A percentile compares a stretch with the other conserved stretches of the same genome.
phyloP scores from a whole-genome alignment of 2,113 vertebrate species.

The Ibidorhyncha struthersii region DNA sequence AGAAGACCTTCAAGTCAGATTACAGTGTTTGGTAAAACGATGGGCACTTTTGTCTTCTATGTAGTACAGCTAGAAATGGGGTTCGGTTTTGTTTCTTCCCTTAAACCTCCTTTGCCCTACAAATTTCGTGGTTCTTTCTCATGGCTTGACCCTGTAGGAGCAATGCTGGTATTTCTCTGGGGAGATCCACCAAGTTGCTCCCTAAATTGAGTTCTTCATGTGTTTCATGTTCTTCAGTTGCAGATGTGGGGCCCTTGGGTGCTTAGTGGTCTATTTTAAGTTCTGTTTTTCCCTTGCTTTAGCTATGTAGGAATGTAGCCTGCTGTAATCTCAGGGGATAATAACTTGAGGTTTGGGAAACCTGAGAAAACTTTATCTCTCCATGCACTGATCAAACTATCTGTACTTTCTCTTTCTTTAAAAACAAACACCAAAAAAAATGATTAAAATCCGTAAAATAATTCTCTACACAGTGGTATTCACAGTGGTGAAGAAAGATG shows the following conservation, averaged over 20 bases:
- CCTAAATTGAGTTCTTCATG: background rate
- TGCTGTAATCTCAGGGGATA: background rate
- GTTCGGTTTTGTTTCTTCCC: background rate
- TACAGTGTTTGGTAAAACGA: background rate
- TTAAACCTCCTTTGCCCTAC: background rate
- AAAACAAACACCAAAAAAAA: background rate
- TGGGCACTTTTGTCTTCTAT: background rate
- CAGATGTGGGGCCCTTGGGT: background rate
- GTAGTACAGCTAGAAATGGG: background rate
- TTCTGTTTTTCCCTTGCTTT: background rate
- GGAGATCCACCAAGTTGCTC: background rate
- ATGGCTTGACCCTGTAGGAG: background rate
- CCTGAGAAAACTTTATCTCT: background rate
- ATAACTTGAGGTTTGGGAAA: background rate
- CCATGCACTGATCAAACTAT: accelerated
- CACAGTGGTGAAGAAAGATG: background rate
- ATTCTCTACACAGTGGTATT: background rate
- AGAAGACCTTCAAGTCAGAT: background rate
- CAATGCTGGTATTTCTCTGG: background rate
- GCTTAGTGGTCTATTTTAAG: background rate
- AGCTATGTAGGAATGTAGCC: background rate
- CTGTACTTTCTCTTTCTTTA: background rate
- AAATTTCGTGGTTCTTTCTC: background rate
- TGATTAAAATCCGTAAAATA: background rate
- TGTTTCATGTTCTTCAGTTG: background rate